A percentile compares a stretch with the other conserved stretches of the same genome.
Evolutionary conservation across 2,888 invertebrate species (phyloP).

Genomic region (Colletes collaris): DNA sequence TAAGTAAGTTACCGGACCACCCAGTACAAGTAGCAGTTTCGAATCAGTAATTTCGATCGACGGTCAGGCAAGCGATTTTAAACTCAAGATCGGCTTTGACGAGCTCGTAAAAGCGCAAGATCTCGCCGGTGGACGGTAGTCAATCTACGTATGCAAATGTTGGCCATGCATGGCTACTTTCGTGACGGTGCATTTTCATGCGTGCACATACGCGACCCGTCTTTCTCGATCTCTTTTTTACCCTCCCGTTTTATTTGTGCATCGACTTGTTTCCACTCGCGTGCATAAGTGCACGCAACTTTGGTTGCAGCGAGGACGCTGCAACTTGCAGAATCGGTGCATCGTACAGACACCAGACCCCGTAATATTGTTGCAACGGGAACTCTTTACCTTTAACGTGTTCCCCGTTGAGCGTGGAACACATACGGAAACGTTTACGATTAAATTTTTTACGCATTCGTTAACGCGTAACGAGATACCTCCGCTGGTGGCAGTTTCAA

Average conservation of each 20-base stretch:
- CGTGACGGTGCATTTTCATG: slow-evolving; percentile 34
- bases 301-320: not conserved
- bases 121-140: slow-evolving; percentile 5
- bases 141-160: slow-evolving; percentile 46
- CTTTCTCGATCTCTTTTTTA: slow-evolving; percentile 27
- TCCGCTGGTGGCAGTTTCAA: too few species aligned
- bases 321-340: slow-evolving; percentile 13
- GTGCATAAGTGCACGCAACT: slow-evolving; percentile 35
- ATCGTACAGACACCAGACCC: slow-evolving; percentile 31
- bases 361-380: slow-evolving; percentile 37
- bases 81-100: not conserved
- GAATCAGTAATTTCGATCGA: slow-evolving; percentile 16
- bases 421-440: too few species aligned
- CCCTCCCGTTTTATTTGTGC: not conserved
- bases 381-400: not conserved
- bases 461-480: too few species aligned
- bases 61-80: not conserved
- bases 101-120: slow-evolving; percentile 7
- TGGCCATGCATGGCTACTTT: slow-evolving; percentile 13
- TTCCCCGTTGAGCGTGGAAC: too few species aligned
- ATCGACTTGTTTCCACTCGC: slow-evolving; percentile 7
- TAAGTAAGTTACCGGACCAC: not conserved
- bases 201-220: slow-evolving; percentile 7
- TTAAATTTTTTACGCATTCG: too few species aligned
- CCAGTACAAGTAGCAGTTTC: not conserved